phyloP scores from a whole-genome alignment of 2,888 invertebrate species.

The Galerucella pusilla region DNA sequence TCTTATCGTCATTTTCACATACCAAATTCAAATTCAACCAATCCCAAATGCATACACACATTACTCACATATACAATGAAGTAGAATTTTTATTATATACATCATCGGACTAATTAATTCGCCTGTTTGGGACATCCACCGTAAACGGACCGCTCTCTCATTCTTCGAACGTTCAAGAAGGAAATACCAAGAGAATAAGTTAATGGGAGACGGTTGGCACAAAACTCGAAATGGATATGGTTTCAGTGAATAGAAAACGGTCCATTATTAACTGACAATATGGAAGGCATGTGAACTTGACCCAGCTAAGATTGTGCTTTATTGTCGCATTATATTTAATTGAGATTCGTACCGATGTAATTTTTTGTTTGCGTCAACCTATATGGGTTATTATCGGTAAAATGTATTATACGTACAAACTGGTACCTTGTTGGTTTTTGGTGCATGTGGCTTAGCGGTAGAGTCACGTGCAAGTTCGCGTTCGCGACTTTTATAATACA shows the following conservation, averaged over 20 bases:
- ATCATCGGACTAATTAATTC: conserved; percentile 23
- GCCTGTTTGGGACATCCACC: conserved; percentile 22
- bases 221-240: conserved; percentile 3
- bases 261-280: conserved; percentile 4
- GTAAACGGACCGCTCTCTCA: conserved; percentile 1
- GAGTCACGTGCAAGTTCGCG: too few species aligned
- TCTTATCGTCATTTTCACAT: neutral
- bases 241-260: conserved; percentile 8
- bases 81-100: conserved; percentile 5
- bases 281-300: conserved; percentile 6
- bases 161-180: conserved; percentile 28
- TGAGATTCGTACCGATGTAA: neutral
- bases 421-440: too few species aligned
- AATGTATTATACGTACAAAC: too few species aligned
- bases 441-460: too few species aligned
- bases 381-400: too few species aligned
- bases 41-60: neutral
- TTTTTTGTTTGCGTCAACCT: neutral
- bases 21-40: neutral
- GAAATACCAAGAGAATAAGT: conserved; percentile 32
- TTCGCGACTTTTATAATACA: too few species aligned
- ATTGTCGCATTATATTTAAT: neutral
- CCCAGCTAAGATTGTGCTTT: neutral
- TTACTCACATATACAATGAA: conserved; percentile 1
- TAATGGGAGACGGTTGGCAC: conserved; percentile 4